phyloP scores from a whole-genome alignment of 2,797 vertebrate species.

The Pseudotriccus pelzelni region DNA sequence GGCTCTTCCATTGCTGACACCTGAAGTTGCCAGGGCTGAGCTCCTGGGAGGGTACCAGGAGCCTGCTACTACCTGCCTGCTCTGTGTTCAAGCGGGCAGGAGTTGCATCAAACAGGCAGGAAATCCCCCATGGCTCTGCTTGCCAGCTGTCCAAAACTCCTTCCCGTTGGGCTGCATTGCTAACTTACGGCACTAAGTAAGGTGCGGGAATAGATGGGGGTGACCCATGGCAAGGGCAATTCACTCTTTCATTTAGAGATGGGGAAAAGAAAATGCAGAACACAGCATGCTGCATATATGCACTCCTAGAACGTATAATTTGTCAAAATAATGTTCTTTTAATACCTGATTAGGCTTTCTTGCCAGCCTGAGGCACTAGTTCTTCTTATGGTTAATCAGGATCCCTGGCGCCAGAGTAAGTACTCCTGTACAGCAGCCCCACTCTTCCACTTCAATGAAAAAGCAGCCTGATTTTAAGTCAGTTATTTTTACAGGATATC shows the following conservation, averaged over 20 bases:
- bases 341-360: slow-evolving; percentile 55
- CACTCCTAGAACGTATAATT: slow-evolving; percentile 59
- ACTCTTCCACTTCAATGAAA: background rate
- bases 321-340: slow-evolving; percentile 71
- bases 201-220: slow-evolving; percentile 20
- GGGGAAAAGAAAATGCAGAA: slow-evolving; percentile 33
- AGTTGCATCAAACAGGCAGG: slow-evolving; percentile 32
- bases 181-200: background rate
- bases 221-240: slow-evolving; percentile 43
- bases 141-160: slow-evolving; percentile 57
- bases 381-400: slow-evolving; percentile 49
- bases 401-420: background rate
- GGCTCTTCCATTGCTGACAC: background rate
- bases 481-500: background rate
- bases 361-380: slow-evolving; percentile 33
- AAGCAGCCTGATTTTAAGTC: background rate
- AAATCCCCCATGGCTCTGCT: background rate
- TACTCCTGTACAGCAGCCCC: background rate
- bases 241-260: slow-evolving; percentile 35
- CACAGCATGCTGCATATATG: slow-evolving; percentile 33
- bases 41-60: background rate
- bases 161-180: slow-evolving; percentile 20
- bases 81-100: background rate
- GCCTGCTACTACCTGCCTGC: background rate
- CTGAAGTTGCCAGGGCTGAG: slow-evolving; percentile 11